Conservation (phyloP, 2,888 invertebrate species). For the Ormyrus pomaceus region DNA sequence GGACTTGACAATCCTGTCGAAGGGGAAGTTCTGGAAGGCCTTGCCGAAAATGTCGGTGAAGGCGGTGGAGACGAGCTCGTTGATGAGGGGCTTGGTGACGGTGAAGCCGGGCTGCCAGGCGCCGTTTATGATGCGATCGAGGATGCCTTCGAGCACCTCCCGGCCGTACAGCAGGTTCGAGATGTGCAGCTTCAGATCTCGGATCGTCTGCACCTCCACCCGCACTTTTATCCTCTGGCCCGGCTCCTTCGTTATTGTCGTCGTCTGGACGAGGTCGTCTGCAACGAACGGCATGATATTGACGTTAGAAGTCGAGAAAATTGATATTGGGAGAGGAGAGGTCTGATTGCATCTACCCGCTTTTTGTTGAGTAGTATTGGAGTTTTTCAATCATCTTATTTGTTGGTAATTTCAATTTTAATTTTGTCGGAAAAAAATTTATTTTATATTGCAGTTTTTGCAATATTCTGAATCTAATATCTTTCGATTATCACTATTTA, state of each 20-base stretch:
- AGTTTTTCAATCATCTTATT: no score
- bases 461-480: no score
- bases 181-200: conserved; percentile 87
- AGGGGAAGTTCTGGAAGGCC: conserved; percentile 85
- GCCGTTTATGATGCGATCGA: conserved; percentile 87
- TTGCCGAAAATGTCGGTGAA: conserved; percentile 89
- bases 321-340: no score
- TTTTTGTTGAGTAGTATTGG: no score
- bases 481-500: no score
- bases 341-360: no score
- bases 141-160: conserved; percentile 81
- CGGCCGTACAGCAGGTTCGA: conserved; percentile 84
- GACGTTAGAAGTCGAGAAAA: no score
- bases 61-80: conserved; percentile 88
- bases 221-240: conserved; percentile 79
- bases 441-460: no score
- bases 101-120: conserved; percentile 90
- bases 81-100: conserved; percentile 85
- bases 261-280: conserved; percentile 80
- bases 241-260: conserved; percentile 79
- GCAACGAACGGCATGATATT: conserved; percentile 25
- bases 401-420: no score
- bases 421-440: no score
- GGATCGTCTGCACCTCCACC: conserved; percentile 85
- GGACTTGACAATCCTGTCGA: conserved; percentile 80